These are phyloP conservation scores for Ladona fulva DNA, from an alignment of 1,140 invertebrate genomes.

Conservation along the genomic window DNA sequence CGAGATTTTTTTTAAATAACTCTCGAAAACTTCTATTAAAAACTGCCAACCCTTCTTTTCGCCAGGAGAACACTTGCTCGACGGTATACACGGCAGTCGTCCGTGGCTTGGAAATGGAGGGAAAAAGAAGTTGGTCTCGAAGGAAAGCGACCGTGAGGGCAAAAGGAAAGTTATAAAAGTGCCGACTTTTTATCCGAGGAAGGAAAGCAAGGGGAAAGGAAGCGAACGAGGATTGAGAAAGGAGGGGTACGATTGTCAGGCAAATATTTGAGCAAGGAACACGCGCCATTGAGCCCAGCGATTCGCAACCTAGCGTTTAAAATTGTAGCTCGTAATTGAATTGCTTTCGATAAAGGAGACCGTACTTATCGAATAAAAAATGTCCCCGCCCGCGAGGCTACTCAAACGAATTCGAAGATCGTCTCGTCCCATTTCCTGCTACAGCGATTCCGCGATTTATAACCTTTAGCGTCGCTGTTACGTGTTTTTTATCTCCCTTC, in stretches of 20 bases:
- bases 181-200: background rate
- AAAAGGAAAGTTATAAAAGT: background rate
- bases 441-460: too few relatives aligned
- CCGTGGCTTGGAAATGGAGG: background rate
- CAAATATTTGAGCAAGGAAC: background rate
- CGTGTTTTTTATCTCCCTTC: too few relatives aligned
- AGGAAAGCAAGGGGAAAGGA: too few relatives aligned
- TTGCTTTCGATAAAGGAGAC: background rate
- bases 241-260: background rate
- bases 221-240: too few relatives aligned
- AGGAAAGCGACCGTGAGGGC: background rate
- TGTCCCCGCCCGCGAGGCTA: too few relatives aligned
- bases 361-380: background rate
- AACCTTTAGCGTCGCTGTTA: too few relatives aligned
- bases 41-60: background rate
- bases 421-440: too few relatives aligned
- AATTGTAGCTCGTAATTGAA: background rate
- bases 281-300: background rate
- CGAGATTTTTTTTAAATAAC: background rate
- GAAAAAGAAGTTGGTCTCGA: background rate
- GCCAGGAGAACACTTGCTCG: background rate
- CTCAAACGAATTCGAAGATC: too few relatives aligned
- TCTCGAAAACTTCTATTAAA: background rate
- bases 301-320: background rate
- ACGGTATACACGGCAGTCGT: background rate